Evolutionary conservation across 53 echinoderm and acorn worm species (phyloP).

Genomic region (Echinarachnius parma): DNA sequence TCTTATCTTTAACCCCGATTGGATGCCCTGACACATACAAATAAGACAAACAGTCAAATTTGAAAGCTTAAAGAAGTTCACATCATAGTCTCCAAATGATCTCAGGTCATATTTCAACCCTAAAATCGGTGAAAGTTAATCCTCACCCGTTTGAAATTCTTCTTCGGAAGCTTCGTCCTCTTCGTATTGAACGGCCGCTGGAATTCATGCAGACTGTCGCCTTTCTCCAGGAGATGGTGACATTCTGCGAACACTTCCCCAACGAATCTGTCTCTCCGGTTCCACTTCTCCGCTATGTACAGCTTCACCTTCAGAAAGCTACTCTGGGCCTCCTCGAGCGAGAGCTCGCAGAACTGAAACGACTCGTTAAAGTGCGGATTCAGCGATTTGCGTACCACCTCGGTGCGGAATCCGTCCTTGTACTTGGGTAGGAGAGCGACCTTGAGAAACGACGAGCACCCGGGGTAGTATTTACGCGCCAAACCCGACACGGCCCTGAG

Average conservation of each 20-base stretch:
- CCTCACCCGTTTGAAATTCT: conserved; percentile 30
- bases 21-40: no score
- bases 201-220: conserved; percentile 21
- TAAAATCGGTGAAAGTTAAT: neutral
- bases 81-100: no score
- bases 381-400: conserved; percentile 31
- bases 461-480: conserved; percentile 40
- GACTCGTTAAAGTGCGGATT: conserved; percentile 51
- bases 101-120: no score
- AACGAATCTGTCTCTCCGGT: conserved; percentile 30
- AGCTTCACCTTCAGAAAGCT: conserved; percentile 43
- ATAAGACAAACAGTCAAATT: no score
- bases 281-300: conserved; percentile 40
- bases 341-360: conserved; percentile 47
- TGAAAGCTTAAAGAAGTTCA: no score
- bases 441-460: conserved; percentile 46
- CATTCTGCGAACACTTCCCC: conserved; percentile 50
- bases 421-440: conserved; percentile 40
- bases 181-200: conserved; percentile 26
- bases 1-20: no score
- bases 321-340: conserved; percentile 32
- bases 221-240: conserved; percentile 7
- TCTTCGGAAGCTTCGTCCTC: conserved; percentile 38
- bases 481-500: conserved; percentile 31
- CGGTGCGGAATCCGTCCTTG: conserved; percentile 37